These are phyloP conservation scores for Sericinus montela DNA, from an alignment of 2,888 invertebrate species.

Conservation along the genomic window DNA sequence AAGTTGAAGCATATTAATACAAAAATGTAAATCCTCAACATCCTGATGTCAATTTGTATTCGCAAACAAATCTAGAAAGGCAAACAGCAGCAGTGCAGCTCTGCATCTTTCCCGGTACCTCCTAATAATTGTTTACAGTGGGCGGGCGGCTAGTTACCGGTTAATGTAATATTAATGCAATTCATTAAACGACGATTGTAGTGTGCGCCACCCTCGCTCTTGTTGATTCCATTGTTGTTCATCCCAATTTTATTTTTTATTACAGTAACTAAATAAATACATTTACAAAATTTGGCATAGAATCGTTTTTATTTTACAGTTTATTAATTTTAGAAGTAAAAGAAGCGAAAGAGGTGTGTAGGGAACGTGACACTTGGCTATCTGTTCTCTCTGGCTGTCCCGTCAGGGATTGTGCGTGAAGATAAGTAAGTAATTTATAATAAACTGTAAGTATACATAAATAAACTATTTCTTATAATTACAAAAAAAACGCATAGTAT, in stretches of 20 bases:
- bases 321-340: too few relatives aligned
- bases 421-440: too few relatives aligned
- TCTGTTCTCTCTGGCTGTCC: too few relatives aligned
- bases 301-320: too few relatives aligned
- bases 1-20: conserved; percentile 9
- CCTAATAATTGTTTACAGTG: conserved; percentile 74
- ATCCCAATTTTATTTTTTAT: conserved; percentile 28
- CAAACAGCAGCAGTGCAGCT: conserved; percentile 53
- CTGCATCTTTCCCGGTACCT: conserved; percentile 36
- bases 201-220: conserved; percentile 41
- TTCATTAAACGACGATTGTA: conserved; percentile 77
- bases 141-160: conserved; percentile 66
- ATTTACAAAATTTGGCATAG: too few relatives aligned
- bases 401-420: too few relatives aligned
- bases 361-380: too few relatives aligned
- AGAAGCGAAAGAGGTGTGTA: too few relatives aligned
- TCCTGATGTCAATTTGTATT: conserved; percentile 61
- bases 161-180: conserved; percentile 80
- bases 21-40: conserved; percentile 18
- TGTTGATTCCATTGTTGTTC: conserved; percentile 20
- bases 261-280: too few relatives aligned
- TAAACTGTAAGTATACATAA: too few relatives aligned
- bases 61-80: conserved; percentile 67
- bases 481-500: too few relatives aligned
- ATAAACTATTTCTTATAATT: too few relatives aligned